These are phyloP conservation scores for Lutraria lutraria DNA, from an alignment of 2,888 invertebrate species.

Conservation along the genomic window DNA sequence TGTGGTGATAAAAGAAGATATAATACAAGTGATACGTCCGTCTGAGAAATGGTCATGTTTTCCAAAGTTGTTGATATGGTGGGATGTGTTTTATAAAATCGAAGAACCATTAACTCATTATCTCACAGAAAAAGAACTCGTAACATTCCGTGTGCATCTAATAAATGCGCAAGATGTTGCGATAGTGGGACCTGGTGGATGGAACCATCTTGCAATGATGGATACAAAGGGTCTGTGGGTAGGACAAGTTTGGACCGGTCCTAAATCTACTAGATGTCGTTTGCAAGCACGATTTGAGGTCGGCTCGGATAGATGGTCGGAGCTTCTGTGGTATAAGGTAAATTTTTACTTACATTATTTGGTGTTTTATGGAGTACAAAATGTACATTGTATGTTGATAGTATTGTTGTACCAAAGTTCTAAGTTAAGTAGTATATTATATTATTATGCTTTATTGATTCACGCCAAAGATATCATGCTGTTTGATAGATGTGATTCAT, in stretches of 20 bases:
- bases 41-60: constrained; percentile 65
- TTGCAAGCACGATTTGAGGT: constrained; percentile 63
- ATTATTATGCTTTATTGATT: too few relatives aligned
- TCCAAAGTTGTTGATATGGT: constrained; percentile 50
- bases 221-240: constrained; percentile 51
- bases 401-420: background rate
- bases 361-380: background rate
- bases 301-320: constrained; percentile 61
- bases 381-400: background rate
- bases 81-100: constrained; percentile 61
- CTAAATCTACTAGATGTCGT: constrained; percentile 58
- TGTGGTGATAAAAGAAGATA: constrained; percentile 48
- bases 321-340: constrained; percentile 67
- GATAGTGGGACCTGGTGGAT: constrained; percentile 57
- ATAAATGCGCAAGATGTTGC: constrained; percentile 65
- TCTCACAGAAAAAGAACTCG: constrained; percentile 56
- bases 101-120: constrained; percentile 55
- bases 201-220: constrained; percentile 59
- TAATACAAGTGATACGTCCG: constrained; percentile 50
- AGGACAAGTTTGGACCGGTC: constrained; percentile 62
- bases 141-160: constrained; percentile 50
- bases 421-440: background rate
- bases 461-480: too few relatives aligned
- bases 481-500: too few relatives aligned
- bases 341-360: background rate